These are phyloP conservation scores for Coenobita brevimanus DNA, from an alignment of 1,140 invertebrate genomes.

Conservation along the genomic window DNA sequence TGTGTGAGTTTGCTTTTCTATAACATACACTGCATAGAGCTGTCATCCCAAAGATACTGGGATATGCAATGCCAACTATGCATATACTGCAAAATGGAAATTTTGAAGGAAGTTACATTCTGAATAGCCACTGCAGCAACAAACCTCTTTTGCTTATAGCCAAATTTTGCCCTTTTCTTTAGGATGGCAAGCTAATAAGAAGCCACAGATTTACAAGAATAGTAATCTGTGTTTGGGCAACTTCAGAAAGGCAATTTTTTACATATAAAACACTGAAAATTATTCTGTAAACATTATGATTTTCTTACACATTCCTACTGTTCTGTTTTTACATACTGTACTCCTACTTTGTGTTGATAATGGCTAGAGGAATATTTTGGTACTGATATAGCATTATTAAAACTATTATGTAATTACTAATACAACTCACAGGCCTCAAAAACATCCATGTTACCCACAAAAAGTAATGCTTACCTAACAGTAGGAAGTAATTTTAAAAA, in stretches of 20 bases:
- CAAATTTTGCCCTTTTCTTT: slow-evolving; percentile 15
- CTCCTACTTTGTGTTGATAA: too few relatives aligned
- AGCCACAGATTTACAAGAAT: not conserved
- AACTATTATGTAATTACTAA: too few relatives aligned
- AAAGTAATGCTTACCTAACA: too few relatives aligned
- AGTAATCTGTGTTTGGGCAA: slow-evolving; percentile 14
- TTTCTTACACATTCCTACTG: too few relatives aligned
- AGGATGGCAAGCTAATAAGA: slow-evolving; percentile 19
- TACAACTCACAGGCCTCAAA: too few relatives aligned
- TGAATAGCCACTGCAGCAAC: not conserved
- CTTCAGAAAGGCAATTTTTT: not conserved
- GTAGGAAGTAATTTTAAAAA: too few relatives aligned
- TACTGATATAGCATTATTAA: too few relatives aligned
- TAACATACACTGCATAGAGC: not conserved
- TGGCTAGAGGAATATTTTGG: too few relatives aligned
- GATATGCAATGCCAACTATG: not conserved
- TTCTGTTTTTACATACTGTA: too few relatives aligned
- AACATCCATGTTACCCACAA: too few relatives aligned
- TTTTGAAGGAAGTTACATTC: not conserved
- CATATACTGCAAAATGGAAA: not conserved
- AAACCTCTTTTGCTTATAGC: not conserved
- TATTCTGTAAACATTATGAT: too few relatives aligned
- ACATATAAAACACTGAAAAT: not conserved
- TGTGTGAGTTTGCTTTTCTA: too few relatives aligned
- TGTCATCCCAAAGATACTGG: slow-evolving; percentile 48